These are phyloP conservation scores for Macrotis lagotis DNA, from an alignment of 2,113 vertebrate species.

Conservation along the genomic window DNA sequence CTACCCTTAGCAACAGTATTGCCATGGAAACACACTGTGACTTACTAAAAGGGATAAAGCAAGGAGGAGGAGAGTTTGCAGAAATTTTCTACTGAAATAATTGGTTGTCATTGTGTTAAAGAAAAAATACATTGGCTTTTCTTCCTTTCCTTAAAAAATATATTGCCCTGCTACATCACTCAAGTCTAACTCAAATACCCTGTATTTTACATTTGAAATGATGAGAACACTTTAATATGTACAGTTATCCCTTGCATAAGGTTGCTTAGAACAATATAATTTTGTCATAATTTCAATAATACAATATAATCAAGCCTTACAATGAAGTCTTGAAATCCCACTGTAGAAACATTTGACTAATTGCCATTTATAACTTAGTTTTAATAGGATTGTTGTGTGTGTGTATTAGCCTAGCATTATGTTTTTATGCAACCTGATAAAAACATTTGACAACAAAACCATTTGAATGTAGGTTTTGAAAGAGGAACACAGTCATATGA, in stretches of 20 bases:
- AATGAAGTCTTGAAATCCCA: neutral
- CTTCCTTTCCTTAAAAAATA: neutral
- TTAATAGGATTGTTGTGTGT: neutral
- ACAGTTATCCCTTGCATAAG: neutral
- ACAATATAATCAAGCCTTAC: neutral
- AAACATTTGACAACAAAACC: neutral
- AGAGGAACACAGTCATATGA: constrained; percentile 13
- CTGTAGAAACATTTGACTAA: neutral
- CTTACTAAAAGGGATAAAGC: constrained; percentile 63
- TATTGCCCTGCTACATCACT: constrained; percentile 10
- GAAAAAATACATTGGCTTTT: constrained; percentile 37
- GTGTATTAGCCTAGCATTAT: neutral
- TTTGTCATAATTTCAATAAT: neutral
- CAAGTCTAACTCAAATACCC: constrained; percentile 28
- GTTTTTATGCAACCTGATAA: neutral
- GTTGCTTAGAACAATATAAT: neutral
- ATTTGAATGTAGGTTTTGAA: neutral
- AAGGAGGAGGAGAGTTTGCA: constrained; percentile 57
- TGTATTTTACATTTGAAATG: constrained; percentile 18
- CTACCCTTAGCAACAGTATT: constrained; percentile 82
- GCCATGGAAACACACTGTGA: constrained; percentile 82
- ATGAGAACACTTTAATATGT: neutral
- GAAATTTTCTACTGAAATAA: constrained; percentile 67
- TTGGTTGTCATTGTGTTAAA: constrained; percentile 57
- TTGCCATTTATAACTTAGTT: neutral